Percentiles rank a stretch among this genome's conserved stretches.
Conservation (phyloP, 2,113 vertebrate species). For the Hypanus sabinus region DNA sequence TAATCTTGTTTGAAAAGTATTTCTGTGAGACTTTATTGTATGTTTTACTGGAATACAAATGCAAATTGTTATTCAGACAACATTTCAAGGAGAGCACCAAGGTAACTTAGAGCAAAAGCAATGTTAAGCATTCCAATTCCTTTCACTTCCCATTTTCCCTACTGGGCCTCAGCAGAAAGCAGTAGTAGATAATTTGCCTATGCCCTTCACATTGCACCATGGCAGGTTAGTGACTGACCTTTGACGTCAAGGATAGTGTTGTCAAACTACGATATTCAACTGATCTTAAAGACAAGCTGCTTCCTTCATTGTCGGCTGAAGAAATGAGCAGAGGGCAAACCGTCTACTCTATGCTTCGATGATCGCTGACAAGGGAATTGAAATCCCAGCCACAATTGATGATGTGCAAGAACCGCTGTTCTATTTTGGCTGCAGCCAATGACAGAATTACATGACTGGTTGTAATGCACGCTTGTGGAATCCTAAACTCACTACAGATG, state of each 20-base stretch:
- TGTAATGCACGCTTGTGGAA: neutral
- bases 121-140: neutral
- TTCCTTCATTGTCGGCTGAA: no score
- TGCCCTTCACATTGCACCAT: neutral
- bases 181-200: neutral
- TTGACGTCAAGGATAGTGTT: neutral
- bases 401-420: neutral
- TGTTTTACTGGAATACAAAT: neutral
- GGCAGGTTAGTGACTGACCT: neutral
- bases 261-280: neutral
- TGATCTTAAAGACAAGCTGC: neutral
- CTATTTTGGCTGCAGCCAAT: neutral
- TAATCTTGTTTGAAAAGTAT: no score
- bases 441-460: neutral
- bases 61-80: neutral
- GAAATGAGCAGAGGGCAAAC: neutral
- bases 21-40: no score
- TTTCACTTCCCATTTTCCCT: neutral
- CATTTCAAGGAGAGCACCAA: neutral
- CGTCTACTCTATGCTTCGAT: neutral
- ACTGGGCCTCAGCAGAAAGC: neutral
- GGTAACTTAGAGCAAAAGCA: neutral
- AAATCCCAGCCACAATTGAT: neutral
- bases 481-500: neutral
- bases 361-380: neutral